These are phyloP conservation scores for Onychorhynchus coronatus DNA, from an alignment of 2,113 vertebrate genomes.

Conservation along the genomic window DNA sequence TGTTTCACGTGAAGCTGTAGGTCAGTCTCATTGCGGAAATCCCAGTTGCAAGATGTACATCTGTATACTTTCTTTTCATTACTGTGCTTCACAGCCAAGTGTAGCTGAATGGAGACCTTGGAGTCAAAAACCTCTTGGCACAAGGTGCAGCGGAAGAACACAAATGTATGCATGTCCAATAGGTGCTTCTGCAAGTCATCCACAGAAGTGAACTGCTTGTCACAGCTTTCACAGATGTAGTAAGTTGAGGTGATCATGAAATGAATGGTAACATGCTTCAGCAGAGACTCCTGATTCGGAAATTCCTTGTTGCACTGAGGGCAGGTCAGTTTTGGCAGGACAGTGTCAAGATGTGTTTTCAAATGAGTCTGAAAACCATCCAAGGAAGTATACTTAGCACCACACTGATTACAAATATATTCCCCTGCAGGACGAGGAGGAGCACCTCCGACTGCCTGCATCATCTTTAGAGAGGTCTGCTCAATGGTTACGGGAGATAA, in stretches of 20 bases:
- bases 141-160: constrained; percentile 96
- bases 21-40: constrained; percentile 95
- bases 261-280: constrained; percentile 96
- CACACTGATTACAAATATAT: constrained; percentile 96
- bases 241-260: constrained; percentile 98
- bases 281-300: constrained; percentile 92
- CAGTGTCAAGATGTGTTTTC: constrained; percentile 92
- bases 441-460: constrained; percentile 82
- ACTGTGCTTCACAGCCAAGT: constrained; percentile 97
- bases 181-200: constrained; percentile 98
- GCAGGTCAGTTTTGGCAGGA: constrained; percentile 91
- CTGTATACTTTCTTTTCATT: constrained; percentile 97
- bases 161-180: constrained; percentile 98
- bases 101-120: constrained; percentile 96
- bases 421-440: constrained; percentile 85
- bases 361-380: constrained; percentile 97
- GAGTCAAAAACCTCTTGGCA: constrained; percentile 99
- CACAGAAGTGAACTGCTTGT: constrained; percentile 98
- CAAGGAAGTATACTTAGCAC: constrained; percentile 91
- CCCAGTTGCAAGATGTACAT: constrained; percentile 97
- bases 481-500: constrained; percentile 91
- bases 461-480: constrained; percentile 86
- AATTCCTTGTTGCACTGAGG: constrained; percentile 99
- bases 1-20: constrained; percentile 95
- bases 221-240: constrained; percentile 98